These are phyloP conservation scores for Cephonodes hylas DNA, from an alignment of 2,888 invertebrate species.

Conservation along the genomic window DNA sequence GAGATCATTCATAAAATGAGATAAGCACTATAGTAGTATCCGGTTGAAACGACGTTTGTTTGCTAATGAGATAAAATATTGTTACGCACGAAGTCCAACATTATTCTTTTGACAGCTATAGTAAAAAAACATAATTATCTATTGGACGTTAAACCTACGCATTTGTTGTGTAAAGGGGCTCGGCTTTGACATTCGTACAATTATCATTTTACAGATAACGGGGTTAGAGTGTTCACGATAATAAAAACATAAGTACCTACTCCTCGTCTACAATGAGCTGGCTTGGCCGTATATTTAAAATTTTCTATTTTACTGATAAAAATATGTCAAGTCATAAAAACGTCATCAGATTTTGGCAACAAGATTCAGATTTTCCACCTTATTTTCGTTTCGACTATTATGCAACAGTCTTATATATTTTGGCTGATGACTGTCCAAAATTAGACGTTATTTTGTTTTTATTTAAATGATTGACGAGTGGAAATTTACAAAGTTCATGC, in stretches of 20 bases:
- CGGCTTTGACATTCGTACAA: conserved; percentile 21
- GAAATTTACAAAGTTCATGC: not conserved
- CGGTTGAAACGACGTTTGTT: not conserved
- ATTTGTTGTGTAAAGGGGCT: conserved; percentile 21
- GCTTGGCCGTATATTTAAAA: not conserved
- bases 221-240: not conserved
- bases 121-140: conserved; percentile 13
- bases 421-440: not conserved
- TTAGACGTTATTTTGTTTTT: not conserved
- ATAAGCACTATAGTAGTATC: not conserved
- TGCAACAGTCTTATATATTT: not conserved
- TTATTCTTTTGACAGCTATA: not conserved
- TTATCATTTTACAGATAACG: conserved; percentile 8
- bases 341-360: not conserved
- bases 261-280: not conserved
- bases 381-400: not conserved
- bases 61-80: not conserved
- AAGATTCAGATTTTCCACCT: not conserved
- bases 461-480: not conserved
- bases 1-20: not conserved
- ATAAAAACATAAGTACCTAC: not conserved
- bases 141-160: not conserved
- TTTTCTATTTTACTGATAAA: not conserved
- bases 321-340: not conserved
- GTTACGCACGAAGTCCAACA: not conserved